phyloP scores from a whole-genome alignment of 2,113 vertebrate species.

The Eleginops maclovinus region DNA sequence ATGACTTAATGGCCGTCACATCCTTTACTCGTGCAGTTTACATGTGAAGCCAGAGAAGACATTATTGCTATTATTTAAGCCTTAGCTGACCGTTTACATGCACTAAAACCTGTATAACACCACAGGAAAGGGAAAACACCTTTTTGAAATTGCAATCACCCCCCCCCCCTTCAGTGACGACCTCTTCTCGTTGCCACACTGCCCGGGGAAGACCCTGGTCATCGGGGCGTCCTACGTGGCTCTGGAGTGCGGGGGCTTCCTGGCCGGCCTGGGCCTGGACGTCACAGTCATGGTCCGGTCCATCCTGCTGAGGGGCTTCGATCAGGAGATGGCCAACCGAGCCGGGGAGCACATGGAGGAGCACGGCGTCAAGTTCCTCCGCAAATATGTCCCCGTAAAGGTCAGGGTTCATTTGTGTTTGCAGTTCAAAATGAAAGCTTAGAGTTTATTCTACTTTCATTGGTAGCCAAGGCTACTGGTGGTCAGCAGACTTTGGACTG shows the following conservation, averaged over 20 bases:
- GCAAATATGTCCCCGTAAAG: conserved; percentile 88
- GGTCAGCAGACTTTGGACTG: background rate
- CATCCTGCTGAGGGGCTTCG: conserved; percentile 94
- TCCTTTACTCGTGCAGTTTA: no score
- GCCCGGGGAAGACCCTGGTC: conserved; percentile 94
- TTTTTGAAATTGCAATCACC: no score
- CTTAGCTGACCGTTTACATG: no score
- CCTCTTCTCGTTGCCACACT: conserved; percentile 93
- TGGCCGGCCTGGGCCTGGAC: conserved; percentile 92
- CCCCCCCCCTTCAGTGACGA: conserved; percentile 87
- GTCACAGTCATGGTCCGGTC: conserved; percentile 96
- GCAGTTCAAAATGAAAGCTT: no score
- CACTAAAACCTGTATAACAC: no score
- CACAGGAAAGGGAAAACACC: no score
- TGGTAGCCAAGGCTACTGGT: background rate
- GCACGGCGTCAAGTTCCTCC: conserved; percentile 91
- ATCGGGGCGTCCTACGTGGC: conserved; percentile 95
- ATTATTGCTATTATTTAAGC: no score
- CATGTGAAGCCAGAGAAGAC: no score
- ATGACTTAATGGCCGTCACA: no score
- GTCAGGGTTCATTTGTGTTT: conserved; percentile 69
- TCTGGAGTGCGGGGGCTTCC: conserved; percentile 96
- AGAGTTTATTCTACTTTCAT: background rate
- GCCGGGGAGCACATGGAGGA: conserved; percentile 91
- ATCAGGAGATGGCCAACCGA: conserved; percentile 95